Base-by-base conservation (phyloP, 2,888 invertebrate species). In the Uloborus plumipes region DNA sequence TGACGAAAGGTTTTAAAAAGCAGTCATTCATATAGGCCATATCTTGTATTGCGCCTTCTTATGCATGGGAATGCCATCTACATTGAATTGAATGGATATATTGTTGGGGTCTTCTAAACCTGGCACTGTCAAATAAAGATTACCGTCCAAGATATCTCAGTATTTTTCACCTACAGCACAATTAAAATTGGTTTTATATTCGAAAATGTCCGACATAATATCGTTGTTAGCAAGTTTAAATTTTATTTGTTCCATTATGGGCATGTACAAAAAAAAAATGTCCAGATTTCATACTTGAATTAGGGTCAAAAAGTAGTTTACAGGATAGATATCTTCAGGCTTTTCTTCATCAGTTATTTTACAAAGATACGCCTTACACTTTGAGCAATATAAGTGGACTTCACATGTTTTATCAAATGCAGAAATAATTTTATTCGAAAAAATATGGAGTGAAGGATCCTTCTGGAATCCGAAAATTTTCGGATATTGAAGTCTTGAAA, bases 51-150 rank as follows among this genome's bases (percentile, higher is more conserved):
- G 15, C 3, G 39, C 39, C 18, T 31, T 64, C 49, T 64, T 64
- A 18, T 47, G 49, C 49, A 47, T 64, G 15, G 64, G 64, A 64
- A 64, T 31, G 39, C 64, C 64, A 64, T 64, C 64, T 16, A 64
- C 26, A 18, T 64, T 64, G 14, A 64, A 64, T 18, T 64, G 64
- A 9, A 64, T 47, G 4, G 64, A 64, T n/a, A 64, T 47, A 31
- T 64, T 64, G 26, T 39, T 47, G 39, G 64, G 39, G 15, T 14
- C 31, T 13, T 64, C 16, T 64, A 64, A 47, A 47, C 15, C 64
- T 64, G 39, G 64, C 47, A 47, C 64, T 31, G 64, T 47, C 15
- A n/a, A 47, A 31, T 64, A 64, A 16, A 39, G 49, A 3, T 22
- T 18, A 47, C 64, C 64, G 39, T 64, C 64, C 14, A 64, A 47